phyloP scores from a whole-genome alignment of 2,113 vertebrate genomes.

The Phalacrocorax aristotelis region DNA sequence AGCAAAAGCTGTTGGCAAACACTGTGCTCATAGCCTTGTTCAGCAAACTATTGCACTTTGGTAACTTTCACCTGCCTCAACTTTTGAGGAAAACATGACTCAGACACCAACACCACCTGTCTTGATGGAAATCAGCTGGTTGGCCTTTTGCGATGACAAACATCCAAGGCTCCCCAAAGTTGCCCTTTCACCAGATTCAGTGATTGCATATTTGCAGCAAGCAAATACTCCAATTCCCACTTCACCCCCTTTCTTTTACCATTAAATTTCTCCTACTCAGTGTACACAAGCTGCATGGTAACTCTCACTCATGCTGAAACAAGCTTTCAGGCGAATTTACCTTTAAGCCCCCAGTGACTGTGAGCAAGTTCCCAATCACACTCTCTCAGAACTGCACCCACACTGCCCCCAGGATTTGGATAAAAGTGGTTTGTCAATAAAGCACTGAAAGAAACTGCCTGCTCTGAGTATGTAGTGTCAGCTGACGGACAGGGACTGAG shows the following conservation, averaged over 20 bases:
- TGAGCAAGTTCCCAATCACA: neutral
- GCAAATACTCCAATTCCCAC: neutral
- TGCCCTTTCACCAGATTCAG: neutral
- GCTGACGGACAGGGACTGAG: neutral
- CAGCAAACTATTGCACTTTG: neutral
- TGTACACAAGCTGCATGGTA: neutral
- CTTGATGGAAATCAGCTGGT: neutral
- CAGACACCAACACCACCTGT: neutral
- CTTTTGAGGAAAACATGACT: neutral
- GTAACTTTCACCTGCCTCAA: neutral
- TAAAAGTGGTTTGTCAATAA: conserved; percentile 52
- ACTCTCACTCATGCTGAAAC: conserved; percentile 2
- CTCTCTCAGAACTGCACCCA: neutral
- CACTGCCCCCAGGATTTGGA: neutral
- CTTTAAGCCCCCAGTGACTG: neutral
- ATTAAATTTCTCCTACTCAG: neutral
- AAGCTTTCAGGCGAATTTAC: conserved; percentile 26
- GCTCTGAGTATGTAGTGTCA: neutral
- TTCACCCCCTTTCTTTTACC: neutral
- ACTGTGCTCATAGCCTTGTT: neutral
- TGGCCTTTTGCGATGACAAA: neutral
- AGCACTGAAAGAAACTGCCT: conserved; percentile 26
- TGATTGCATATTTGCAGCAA: neutral
- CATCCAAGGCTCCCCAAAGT: neutral
- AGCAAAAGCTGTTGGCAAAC: neutral